Base-by-base conservation (phyloP, 2,113 vertebrate species). In the Sinocyclocheilus maitianheensis region DNA sequence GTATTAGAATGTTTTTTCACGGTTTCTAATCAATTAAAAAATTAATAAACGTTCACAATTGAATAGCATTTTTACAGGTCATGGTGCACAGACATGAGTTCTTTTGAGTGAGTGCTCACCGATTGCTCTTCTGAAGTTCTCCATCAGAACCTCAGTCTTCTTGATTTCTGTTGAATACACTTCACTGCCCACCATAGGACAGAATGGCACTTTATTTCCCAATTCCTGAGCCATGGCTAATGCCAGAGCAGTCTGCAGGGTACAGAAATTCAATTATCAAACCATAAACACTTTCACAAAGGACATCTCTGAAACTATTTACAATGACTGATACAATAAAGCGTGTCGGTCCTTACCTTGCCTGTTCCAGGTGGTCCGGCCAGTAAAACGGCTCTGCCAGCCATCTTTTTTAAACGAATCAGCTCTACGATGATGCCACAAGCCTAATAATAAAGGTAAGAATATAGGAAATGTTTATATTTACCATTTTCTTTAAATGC, bases 151-250 rank as follows among this genome's bases (percentile, higher is more conserved):
- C 93, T 99, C 98, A 0, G 98, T 99, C 91, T 99, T 99, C 94
- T 99, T 99, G 84, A 99, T 99, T 94, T 99, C 98, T 0, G 97
- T 95, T 0, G 98, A 99, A 93, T 99, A 99, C 11, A 99, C 98
- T 86, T 99, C 98, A 72, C 98, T 99, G 84, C 98, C 98, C 81
- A 99, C 97, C 97, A 99, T 99, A 0, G 98, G 98, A 88, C 98
- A 99, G 91, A 99, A 99, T 0, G 98, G 98, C 75, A 99, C 97
- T 90, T 99, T 99, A 90, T 97, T 99, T 40, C 98, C 98, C 91
- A 99, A 90, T 78, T 99, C 98, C 90, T 99, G 98, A 71, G 98
- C 98, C 91, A 99, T 95, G 53, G 98, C 98, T 89, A 99, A 91
- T 43, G 98, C 98, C 3, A 99, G 93, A 83, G 98, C 98, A 30